These are phyloP conservation scores for Papilio polyxenes DNA, from an alignment of 1,140 invertebrate species.

Conservation along the genomic window DNA sequence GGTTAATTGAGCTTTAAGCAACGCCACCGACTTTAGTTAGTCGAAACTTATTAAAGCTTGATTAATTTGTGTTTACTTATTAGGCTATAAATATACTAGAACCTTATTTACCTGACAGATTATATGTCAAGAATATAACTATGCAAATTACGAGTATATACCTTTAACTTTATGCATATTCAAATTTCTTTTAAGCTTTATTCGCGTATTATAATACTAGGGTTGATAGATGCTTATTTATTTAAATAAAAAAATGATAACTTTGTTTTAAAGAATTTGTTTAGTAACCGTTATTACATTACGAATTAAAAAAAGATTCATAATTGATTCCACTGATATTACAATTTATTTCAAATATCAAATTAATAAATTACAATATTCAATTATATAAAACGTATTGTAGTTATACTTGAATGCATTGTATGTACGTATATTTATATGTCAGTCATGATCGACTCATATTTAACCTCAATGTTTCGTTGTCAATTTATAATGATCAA, in stretches of 20 bases:
- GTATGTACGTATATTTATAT: too few species aligned
- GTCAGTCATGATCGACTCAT: too few species aligned
- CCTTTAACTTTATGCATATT: not conserved
- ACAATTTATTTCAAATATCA: not conserved
- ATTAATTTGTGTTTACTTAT: slow-evolving; percentile 10
- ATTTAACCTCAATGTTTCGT: too few species aligned
- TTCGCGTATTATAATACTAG: not conserved
- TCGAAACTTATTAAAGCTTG: slow-evolving; percentile 5
- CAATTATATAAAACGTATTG: too few species aligned
- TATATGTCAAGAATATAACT: slow-evolving; percentile 23
- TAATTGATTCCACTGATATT: not conserved
- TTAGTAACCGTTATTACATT: too few species aligned
- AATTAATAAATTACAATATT: not conserved
- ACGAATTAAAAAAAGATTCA: not conserved
- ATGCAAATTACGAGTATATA: not conserved
- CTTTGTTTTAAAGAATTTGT: not conserved
- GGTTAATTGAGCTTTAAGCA: not conserved
- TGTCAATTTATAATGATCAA: too few species aligned
- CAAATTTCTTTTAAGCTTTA: not conserved
- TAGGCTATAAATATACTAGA: not conserved
- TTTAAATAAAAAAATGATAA: not conserved
- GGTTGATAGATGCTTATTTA: not conserved
- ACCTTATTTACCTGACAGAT: not conserved
- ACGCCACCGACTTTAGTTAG: not conserved
- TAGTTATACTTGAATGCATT: too few species aligned